Percentiles rank a stretch among this genome's conserved stretches.
These are phyloP conservation scores for Euwallacea fornicatus DNA, from an alignment of 1,140 invertebrate species.

Conservation along the genomic window DNA sequence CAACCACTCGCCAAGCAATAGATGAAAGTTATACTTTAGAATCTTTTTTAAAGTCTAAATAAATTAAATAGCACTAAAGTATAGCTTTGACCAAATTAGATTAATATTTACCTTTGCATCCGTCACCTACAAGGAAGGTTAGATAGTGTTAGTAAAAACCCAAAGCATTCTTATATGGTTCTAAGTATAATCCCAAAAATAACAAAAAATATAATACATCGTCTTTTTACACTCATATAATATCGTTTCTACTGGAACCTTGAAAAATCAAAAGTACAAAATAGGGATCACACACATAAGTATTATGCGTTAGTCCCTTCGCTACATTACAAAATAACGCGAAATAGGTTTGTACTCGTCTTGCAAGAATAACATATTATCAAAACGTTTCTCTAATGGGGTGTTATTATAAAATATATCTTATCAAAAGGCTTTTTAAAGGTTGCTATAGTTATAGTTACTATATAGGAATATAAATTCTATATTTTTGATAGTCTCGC, in stretches of 20 bases:
- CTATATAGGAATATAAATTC: background rate
- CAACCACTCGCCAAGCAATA: too few relatives aligned
- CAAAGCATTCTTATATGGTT: background rate
- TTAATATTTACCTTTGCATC: slow-evolving; percentile 16
- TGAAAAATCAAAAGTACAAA: too few relatives aligned
- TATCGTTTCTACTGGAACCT: background rate
- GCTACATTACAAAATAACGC: too few relatives aligned
- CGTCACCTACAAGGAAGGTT: slow-evolving; percentile 4
- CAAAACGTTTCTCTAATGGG: slow-evolving; percentile 6
- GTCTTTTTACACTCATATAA: slow-evolving; percentile 13
- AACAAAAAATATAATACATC: slow-evolving; percentile 30
- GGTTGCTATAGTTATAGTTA: too few relatives aligned
- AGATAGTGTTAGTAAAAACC: slow-evolving; percentile 11
- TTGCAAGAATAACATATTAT: slow-evolving; percentile 17
- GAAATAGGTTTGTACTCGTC: slow-evolving; percentile 20
- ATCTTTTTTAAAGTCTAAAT: too few relatives aligned
- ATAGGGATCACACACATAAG: too few relatives aligned
- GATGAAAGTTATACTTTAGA: too few relatives aligned
- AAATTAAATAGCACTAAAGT: background rate
- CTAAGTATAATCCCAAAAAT: slow-evolving; percentile 20
- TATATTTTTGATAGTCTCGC: too few relatives aligned
- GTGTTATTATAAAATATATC: slow-evolving; percentile 7
- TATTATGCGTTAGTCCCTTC: too few relatives aligned
- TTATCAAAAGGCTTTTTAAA: slow-evolving; percentile 15
- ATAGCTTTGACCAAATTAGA: background rate